Base-by-base conservation (phyloP, 2,888 invertebrate species). In the Nemoura dubitans region DNA sequence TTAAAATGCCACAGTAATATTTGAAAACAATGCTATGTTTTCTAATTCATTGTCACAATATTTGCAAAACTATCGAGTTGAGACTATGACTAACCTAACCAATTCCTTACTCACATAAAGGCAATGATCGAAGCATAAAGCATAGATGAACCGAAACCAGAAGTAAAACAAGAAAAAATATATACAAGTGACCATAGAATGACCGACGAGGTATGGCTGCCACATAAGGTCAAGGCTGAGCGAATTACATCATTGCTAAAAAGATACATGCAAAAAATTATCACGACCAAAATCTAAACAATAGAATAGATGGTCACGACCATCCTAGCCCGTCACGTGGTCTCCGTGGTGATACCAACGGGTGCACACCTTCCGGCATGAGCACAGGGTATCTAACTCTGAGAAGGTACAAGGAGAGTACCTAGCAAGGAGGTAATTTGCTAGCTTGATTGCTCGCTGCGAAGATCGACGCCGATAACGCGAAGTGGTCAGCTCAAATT, bases 191-290 rank as follows among this genome's bases (percentile, higher is more conserved):
- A 59, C 59, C 59, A 59, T 59, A 59, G 6, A 59, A 59, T 59
- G 59, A 59, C 59, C 59, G 59, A 59, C 59, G 59, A 59, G 59
- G 59, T 21, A 59, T 59, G 59, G 59, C 59, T 14, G 21, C 21
- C 10, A 21, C 2, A 21, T 10, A 59, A 59, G 59, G 59, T 59
- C 59, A 59, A 59, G 59, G 59, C 14, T 59, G 59, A 59, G 14
- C 21, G 59, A 59, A 59, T 59, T 59, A 59, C 59, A 59, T 59
- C 59, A 59, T 59, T 59, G 59, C 59, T 59, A 59, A 59, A 59
- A 59, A 14, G 59, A 21, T 7, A 59, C 21, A 1, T 7, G 59
- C 59, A 21, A 21, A 59, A 59, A 59, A 59, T 59, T 59, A 59
- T 59, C 59, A 59, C 59, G 59, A 59, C 59, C 59, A 59, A 59